Evolutionary conservation across 2,888 invertebrate genomes (phyloP), one percentile per base, ranked within the genome.

Genomic region (Thereva nobilitata): DNA sequence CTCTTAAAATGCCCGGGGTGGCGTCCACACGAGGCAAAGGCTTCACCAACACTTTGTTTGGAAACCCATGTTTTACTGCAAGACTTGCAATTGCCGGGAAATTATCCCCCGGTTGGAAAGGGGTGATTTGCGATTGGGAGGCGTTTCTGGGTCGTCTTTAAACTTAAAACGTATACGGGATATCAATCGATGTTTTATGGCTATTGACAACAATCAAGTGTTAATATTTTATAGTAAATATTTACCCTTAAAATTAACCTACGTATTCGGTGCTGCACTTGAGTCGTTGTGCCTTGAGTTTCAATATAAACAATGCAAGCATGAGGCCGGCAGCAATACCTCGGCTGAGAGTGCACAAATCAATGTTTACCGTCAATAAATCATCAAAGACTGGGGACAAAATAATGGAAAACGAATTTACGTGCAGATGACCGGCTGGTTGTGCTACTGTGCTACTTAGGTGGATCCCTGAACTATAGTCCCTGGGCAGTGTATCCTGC

Each of bases 51-150:
- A 59, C 59, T 59, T 59, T 59, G 49, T 59, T 59, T 59, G 59
- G 47, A 47, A 59, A 59, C 37, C 10, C 12, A 38, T 49, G 49
- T 59, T 59, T 59, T 47, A 59, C 40, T 59, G 49, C 38, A 59
- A 45, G 49, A 47, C 59, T 59, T 47, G 59, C 59, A 59, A 59
- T 59, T 59, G 49, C 59, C 49, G 10, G 59, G 38, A 59, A 59
- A 59, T 59, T 45, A 59, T 49, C 59, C 49, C 12, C 40, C 59
- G 59, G 40, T 47, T 23, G 23, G 23, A 23, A 49, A 45, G 49
- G n/a, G 47, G 40, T 49, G 59, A 59, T 59, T 59, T 59, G 59
- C 49, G 47, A 47, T 38, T 59, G 40, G 12, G 59, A 6, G 23
- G 23, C 23, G 23, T 23, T 23, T 1, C 2, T 23, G 23, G 23